phyloP scores from a whole-genome alignment of 1,140 invertebrate species.

The Catajapyx aquilonaris region DNA sequence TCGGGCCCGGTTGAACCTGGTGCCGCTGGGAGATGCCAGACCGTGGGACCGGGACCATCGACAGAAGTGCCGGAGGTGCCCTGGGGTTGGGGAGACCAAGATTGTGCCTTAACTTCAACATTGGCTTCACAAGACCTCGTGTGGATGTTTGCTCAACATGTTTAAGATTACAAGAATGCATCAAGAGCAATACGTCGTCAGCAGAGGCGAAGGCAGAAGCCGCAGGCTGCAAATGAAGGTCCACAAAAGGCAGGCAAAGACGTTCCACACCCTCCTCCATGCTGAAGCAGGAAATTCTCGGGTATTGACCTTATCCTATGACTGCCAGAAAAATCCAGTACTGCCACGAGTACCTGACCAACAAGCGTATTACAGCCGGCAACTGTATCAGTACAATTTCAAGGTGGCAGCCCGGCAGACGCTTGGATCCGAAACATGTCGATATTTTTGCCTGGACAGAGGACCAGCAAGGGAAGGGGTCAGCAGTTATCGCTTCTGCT shows the following conservation, averaged over 20 bases:
- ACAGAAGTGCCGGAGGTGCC: too few species aligned
- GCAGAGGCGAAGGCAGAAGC: background rate
- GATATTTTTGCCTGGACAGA: conserved; percentile 1
- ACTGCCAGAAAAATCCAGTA: conserved; percentile 3
- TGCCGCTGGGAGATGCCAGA: too few species aligned
- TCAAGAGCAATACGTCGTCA: conserved; percentile 2
- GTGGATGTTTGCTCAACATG: conserved; percentile 2
- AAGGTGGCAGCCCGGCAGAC: background rate
- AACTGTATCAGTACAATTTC: conserved; percentile 3
- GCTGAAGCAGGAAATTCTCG: background rate
- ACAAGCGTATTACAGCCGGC: conserved; percentile 1
- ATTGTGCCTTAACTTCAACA: too few species aligned
- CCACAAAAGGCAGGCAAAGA: background rate
- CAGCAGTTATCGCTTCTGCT: conserved; percentile 1
- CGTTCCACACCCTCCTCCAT: conserved; percentile 9
- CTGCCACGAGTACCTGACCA: conserved; percentile 3
- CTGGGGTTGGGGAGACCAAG: too few species aligned
- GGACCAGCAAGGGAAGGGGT: background rate
- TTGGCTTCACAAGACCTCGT: background rate
- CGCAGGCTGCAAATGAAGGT: background rate
- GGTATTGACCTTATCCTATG: background rate
- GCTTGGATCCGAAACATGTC: background rate
- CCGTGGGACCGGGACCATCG: too few species aligned
- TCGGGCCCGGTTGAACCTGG: too few species aligned
- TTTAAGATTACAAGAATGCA: background rate